Percentiles rank a stretch among this genome's conserved stretches.
phyloP scores from a whole-genome alignment of 2,797 vertebrate genomes.

The Sparidentex hasta region DNA sequence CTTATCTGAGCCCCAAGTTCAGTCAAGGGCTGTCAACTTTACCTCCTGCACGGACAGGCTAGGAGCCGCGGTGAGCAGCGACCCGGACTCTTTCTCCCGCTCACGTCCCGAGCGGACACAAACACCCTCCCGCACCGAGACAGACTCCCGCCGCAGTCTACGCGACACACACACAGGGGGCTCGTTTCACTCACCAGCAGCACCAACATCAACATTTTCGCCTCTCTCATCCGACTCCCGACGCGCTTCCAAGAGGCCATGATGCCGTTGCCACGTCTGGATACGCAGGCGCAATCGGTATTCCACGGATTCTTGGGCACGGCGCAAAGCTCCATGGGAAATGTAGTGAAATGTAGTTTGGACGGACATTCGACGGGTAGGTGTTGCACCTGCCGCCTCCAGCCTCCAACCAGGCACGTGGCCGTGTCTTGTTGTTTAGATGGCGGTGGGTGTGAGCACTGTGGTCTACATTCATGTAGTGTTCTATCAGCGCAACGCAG shows the following conservation, averaged over 20 bases:
- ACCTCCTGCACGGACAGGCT: slow-evolving; percentile 59
- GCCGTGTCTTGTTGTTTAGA: not conserved
- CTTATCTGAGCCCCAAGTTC: slow-evolving; percentile 69
- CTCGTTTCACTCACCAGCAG: slow-evolving; percentile 82
- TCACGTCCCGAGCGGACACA: not conserved
- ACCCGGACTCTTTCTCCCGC: not conserved
- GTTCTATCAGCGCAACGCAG: slow-evolving; percentile 37
- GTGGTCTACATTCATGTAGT: not conserved
- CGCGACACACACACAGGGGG: too few species aligned
- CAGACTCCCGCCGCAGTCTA: rapidly evolving
- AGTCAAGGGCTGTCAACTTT: slow-evolving; percentile 83
- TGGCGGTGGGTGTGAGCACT: not conserved
- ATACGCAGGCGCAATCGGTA: slow-evolving; percentile 84
- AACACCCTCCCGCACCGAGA: too few species aligned
- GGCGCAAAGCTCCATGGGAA: slow-evolving; percentile 73
- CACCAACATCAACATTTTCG: slow-evolving; percentile 81
- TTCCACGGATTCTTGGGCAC: slow-evolving; percentile 53
- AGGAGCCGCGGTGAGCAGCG: slow-evolving; percentile 34
- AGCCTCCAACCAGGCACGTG: too few species aligned
- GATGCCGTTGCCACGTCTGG: slow-evolving; percentile 91
- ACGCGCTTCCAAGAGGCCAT: slow-evolving; percentile 85
- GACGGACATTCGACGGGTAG: rapidly evolving
- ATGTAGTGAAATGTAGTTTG: slow-evolving; percentile 84
- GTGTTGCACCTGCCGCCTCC: slow-evolving; percentile 9
- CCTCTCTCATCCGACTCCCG: slow-evolving; percentile 81